Conservation (phyloP, 2,888 invertebrate species). For the Sesamia inferens region DNA sequence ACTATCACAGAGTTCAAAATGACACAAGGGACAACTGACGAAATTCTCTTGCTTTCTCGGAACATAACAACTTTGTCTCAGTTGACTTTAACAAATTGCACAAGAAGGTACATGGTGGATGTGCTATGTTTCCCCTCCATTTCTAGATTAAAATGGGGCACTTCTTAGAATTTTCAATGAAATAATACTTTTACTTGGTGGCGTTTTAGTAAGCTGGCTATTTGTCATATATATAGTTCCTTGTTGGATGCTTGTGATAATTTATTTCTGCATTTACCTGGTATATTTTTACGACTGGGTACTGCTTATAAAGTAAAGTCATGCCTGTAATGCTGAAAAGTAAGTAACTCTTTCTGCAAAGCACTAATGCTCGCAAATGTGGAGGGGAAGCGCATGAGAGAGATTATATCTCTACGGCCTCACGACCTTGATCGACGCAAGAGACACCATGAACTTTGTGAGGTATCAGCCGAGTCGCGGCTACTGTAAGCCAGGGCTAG, state of each 20-base stretch:
- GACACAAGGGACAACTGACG: background rate
- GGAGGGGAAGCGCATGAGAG: too few relatives aligned
- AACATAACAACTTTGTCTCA: conserved; percentile 14
- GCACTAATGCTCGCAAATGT: background rate
- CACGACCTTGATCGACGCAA: too few relatives aligned
- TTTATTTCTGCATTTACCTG: background rate
- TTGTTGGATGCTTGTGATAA: background rate
- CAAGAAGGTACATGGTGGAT: conserved; percentile 34
- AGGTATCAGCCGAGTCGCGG: too few relatives aligned
- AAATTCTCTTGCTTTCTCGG: conserved; percentile 12
- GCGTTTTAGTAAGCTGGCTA: background rate
- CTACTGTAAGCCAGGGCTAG: too few relatives aligned
- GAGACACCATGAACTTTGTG: too few relatives aligned
- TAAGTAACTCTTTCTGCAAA: background rate
- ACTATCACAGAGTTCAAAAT: background rate
- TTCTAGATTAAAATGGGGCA: conserved; percentile 49
- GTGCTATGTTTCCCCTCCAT: conserved; percentile 24
- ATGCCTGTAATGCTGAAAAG: background rate
- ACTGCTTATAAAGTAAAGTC: background rate
- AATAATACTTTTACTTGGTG: conserved; percentile 34
- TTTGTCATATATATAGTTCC: conserved; percentile 18
- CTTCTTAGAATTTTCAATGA: conserved; percentile 25
- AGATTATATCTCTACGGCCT: too few relatives aligned
- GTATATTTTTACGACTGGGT: background rate
- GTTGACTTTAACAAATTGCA: conserved; percentile 48